Percentiles rank a stretch among this genome's conserved stretches.
Conservation (phyloP, 2,888 invertebrate genomes). For the Rhorus exstirpatorius region DNA sequence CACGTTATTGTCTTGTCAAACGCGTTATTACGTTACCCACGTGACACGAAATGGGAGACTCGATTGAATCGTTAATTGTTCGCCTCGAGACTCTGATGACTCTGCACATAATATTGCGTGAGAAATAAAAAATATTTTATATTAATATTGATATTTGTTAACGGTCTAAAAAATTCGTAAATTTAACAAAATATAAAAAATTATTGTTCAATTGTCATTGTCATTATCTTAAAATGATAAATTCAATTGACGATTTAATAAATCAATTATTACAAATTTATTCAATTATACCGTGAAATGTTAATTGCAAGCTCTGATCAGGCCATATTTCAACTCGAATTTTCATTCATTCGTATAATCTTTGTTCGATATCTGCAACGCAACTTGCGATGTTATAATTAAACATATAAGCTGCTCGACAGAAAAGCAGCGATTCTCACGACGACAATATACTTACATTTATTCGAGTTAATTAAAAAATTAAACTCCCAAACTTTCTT, state of each 20-base stretch:
- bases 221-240: too few relatives aligned
- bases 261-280: too few relatives aligned
- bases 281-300: too few relatives aligned
- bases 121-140: background rate
- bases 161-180: background rate
- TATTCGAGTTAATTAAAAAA: slow-evolving; percentile 6
- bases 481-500: background rate
- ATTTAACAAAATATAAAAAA: background rate
- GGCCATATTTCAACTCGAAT: too few relatives aligned
- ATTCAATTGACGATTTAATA: too few relatives aligned
- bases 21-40: slow-evolving; percentile 16
- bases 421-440: background rate
- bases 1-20: slow-evolving; percentile 1
- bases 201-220: too few relatives aligned
- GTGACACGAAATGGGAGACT: slow-evolving; percentile 5
- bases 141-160: too few relatives aligned
- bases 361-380: background rate
- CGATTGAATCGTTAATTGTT: slow-evolving; percentile 23
- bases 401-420: background rate
- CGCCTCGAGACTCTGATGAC: background rate
- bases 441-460: background rate
- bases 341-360: background rate
- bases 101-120: background rate
- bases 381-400: background rate
- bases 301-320: too few relatives aligned